These are phyloP conservation scores for Apogon hyalosoma DNA, from an alignment of 2,797 vertebrate species.

Conservation along the genomic window DNA sequence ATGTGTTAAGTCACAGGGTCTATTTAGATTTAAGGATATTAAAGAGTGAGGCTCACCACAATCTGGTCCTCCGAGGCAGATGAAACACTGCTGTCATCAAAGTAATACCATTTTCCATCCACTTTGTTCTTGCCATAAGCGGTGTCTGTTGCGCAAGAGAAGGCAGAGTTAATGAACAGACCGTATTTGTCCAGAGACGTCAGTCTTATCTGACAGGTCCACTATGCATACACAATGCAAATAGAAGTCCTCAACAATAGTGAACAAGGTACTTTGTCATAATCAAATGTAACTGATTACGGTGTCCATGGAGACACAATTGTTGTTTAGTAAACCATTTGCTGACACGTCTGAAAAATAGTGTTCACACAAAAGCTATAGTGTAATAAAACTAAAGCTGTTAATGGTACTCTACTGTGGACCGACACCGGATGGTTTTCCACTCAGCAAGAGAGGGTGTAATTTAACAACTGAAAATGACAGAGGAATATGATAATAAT, in stretches of 20 bases:
- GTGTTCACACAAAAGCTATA: not conserved
- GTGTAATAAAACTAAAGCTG: not conserved
- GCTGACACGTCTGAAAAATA: slow-evolving; percentile 9
- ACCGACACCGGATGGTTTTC: not conserved
- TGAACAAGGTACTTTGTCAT: not conserved
- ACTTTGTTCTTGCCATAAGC: slow-evolving; percentile 94
- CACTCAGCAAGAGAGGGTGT: not conserved
- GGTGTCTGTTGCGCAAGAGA: slow-evolving; percentile 86
- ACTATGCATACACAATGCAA: not conserved
- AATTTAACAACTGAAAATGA: not conserved
- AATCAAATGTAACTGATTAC: slow-evolving; percentile 13
- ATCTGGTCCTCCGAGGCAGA: slow-evolving; percentile 95
- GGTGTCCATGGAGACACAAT: slow-evolving; percentile 10
- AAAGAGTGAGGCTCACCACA: slow-evolving; percentile 86
- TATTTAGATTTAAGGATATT: not conserved
- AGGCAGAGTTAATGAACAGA: slow-evolving; percentile 1
- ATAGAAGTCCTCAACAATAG: slow-evolving; percentile 9
- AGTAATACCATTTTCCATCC: slow-evolving; percentile 94
- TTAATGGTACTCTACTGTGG: not conserved
- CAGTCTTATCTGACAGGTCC: slow-evolving; percentile 2
- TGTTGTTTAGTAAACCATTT: not conserved
- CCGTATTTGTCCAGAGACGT: slow-evolving; percentile 7
- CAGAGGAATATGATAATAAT: not conserved
- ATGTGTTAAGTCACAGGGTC: not conserved
- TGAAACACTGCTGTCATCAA: slow-evolving; percentile 94